Evolutionary conservation across 2,797 vertebrate species (phyloP), one percentile per base, ranked within the genome.

Genomic region (Lemur catta): DNA sequence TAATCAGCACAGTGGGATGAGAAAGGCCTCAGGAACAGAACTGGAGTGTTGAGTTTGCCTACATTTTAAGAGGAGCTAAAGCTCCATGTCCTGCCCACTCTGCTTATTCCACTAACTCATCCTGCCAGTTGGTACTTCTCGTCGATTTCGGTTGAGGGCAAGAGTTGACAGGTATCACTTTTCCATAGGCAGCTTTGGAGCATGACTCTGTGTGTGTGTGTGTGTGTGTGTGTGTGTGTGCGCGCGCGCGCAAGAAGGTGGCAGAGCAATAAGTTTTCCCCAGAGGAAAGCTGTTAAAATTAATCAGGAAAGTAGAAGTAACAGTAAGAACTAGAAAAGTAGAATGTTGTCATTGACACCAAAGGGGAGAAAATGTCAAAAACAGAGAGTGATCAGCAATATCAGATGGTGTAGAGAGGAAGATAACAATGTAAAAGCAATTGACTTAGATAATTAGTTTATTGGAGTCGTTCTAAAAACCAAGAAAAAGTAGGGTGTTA

Each of bases 301-400:
- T 55, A 76, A 2, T 91, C 30, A 84, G 28, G 61, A 55, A 93
- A 87, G 41, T 93, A 52, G 14, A 95, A 87, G 33, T 84, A n/a
- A 71, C 20, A 57, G 17, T 57, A 65, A 89, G 20, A 81, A 89
- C 20, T 28, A 72, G 28, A 76, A 61, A 79, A 79, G 4, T 30
- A 74, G 48, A 85, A 28, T n/a, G 5, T 33, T 35, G 1, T 81
- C 72, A 43, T 13, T 71, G 38, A 84, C 46, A 28, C 13, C 63
- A 88, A 93, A 35, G 35, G 22, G 41, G 26, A 76, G 61, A 59
- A 85, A 89, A 90, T 35, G 91, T 95, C 88, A 41, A 81, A 92
- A 93, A 71, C 59, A 67, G 76, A 80, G 81, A 90, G 78, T 7
- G 38, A 82, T 78, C 33, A 18, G 10, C 52, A 63, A 8, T 30